phyloP scores from a whole-genome alignment of 2,888 invertebrate species.

The Lepidonotus clava region DNA sequence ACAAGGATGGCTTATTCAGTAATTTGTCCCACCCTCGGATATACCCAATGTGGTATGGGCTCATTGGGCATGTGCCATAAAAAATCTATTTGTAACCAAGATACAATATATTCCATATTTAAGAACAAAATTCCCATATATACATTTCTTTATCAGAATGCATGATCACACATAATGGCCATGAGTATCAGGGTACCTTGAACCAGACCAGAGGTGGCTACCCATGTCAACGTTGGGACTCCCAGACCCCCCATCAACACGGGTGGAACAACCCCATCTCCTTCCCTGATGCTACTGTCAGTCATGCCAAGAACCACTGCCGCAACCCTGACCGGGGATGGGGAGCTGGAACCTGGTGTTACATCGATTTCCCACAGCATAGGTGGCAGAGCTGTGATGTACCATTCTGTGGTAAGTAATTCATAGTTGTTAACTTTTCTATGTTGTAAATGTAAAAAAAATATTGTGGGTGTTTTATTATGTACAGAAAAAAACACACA shows the following conservation, averaged over 20 bases:
- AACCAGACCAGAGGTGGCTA: background rate
- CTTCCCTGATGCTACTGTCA: conserved; percentile 48
- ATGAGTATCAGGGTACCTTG: background rate
- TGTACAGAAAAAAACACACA: background rate
- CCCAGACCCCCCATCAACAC: conserved; percentile 13
- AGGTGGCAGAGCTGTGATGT: conserved; percentile 32
- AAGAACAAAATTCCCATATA: no score
- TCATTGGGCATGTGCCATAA: no score
- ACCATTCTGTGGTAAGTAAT: conserved; percentile 43
- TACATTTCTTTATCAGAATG: conserved; percentile 42
- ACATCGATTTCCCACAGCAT: background rate
- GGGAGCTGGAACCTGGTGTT: conserved; percentile 52
- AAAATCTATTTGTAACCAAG: no score
- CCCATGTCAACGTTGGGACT: conserved; percentile 40
- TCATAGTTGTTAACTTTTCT: no score
- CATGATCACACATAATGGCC: background rate
- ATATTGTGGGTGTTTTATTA: no score
- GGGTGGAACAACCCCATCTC: background rate
- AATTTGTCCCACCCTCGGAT: no score
- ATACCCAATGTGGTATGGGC: no score
- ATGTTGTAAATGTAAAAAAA: no score
- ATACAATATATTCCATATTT: no score
- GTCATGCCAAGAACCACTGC: conserved; percentile 41
- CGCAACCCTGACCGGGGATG: conserved; percentile 45
- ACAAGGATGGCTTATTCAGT: no score